phyloP scores from a whole-genome alignment of 2,888 invertebrate genomes.

The Philereme vetulata region DNA sequence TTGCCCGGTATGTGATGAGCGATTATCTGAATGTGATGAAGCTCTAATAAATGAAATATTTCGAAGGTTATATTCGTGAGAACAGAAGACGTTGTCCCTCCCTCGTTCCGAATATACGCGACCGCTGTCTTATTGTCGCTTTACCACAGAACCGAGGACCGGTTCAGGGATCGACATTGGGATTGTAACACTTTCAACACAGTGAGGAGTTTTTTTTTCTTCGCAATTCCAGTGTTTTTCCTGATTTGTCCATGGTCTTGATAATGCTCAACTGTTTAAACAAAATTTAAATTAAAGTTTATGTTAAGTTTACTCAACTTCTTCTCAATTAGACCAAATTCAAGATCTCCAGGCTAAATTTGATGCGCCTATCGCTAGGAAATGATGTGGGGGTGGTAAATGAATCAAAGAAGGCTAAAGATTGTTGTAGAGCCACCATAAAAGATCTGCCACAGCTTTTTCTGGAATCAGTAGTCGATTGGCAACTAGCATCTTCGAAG shows the following conservation, averaged over 20 bases:
- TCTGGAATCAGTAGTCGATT: too few species aligned
- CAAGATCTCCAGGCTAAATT: too few species aligned
- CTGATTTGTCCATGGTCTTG: too few species aligned
- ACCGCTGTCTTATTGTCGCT: neutral
- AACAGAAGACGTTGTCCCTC: neutral
- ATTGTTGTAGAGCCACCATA: neutral
- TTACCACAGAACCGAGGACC: neutral
- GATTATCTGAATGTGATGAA: neutral
- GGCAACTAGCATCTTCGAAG: too few species aligned
- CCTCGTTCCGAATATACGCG: neutral
- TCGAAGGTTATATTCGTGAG: neutral
- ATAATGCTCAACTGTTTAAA: too few species aligned
- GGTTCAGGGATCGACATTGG: neutral
- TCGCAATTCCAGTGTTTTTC: neutral
- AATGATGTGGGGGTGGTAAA: neutral
- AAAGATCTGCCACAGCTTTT: too few species aligned
- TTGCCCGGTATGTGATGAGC: too few species aligned
- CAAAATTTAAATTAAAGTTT: too few species aligned
- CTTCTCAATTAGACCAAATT: too few species aligned
- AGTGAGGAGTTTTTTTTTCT: neutral
- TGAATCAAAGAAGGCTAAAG: neutral
- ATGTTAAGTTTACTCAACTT: too few species aligned
- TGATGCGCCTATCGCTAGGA: too few species aligned
- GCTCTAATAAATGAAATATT: neutral
- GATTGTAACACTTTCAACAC: neutral